Conservation (phyloP, 2,797 vertebrate species). For the Glyptemys insculpta region DNA sequence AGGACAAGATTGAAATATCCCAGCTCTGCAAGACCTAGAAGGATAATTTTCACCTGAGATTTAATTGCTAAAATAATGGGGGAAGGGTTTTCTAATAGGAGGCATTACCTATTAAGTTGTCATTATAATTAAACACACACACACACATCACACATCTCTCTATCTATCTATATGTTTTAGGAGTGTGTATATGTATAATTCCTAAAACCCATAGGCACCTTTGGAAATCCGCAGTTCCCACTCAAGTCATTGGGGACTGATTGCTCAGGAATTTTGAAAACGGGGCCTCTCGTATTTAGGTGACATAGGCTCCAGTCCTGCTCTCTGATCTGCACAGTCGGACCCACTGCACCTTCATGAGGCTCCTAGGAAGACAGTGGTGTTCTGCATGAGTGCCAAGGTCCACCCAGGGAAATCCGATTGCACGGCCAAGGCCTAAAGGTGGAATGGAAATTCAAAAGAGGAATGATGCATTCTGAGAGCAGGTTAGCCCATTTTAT, state of each 20-base stretch:
- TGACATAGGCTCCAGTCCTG: not conserved
- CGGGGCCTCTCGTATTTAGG: not conserved
- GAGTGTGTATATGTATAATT: not conserved
- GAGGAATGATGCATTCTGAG: not conserved
- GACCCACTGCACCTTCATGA: not conserved
- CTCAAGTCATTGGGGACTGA: not conserved
- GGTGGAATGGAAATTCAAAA: not conserved
- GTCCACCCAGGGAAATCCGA: not conserved
- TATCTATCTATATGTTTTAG: too few relatives aligned
- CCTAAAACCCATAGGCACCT: not conserved
- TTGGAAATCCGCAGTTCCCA: not conserved
- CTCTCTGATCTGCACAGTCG: not conserved
- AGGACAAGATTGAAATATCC: not conserved
- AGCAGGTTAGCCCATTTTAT: not conserved
- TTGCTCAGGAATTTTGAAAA: not conserved
- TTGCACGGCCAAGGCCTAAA: not conserved
- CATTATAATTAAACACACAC: not conserved
- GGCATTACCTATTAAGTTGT: not conserved
- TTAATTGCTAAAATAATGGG: not conserved
- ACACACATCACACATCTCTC: too few relatives aligned
- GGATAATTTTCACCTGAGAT: not conserved
- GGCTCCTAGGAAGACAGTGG: not conserved
- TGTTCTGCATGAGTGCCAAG: not conserved
- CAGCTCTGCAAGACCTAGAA: not conserved
- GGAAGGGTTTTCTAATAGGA: not conserved